A percentile compares a stretch with the other conserved stretches of the same genome.
Conservation (phyloP, 2,888 invertebrate species). For the Galerucella pusilla region DNA sequence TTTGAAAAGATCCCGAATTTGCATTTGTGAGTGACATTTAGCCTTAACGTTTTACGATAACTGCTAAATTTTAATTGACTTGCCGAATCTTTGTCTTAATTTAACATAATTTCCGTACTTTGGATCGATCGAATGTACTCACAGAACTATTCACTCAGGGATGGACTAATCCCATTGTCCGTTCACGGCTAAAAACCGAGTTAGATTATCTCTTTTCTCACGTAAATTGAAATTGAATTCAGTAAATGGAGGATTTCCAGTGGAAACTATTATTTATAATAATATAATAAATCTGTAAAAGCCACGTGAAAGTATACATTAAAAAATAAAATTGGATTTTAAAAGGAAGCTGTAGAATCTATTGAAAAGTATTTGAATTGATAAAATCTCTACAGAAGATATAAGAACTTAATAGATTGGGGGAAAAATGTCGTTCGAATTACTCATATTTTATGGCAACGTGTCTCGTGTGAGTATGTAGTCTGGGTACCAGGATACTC, state of each 20-base stretch:
- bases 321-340: not conserved
- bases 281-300: not conserved
- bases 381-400: no score
- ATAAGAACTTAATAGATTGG: no score
- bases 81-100: constrained; percentile 29
- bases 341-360: not conserved
- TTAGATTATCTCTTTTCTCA: not conserved
- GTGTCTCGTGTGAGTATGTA: no score
- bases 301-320: not conserved
- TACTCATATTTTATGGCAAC: no score
- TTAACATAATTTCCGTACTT: constrained; percentile 27
- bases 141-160: constrained; percentile 2
- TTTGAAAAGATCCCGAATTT: no score
- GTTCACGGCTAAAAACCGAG: not conserved
- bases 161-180: not conserved
- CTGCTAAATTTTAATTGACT: constrained; percentile 26
- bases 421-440: no score
- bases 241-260: not conserved
- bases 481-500: no score
- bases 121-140: constrained; percentile 20
- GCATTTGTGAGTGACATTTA: no score
- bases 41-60: not conserved
- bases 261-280: not conserved
- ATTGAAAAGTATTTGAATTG: no score
- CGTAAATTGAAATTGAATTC: not conserved